Evolutionary conservation across 2,888 invertebrate genomes (phyloP), one percentile per base, ranked within the genome.

Genomic region (Eilema depressum): DNA sequence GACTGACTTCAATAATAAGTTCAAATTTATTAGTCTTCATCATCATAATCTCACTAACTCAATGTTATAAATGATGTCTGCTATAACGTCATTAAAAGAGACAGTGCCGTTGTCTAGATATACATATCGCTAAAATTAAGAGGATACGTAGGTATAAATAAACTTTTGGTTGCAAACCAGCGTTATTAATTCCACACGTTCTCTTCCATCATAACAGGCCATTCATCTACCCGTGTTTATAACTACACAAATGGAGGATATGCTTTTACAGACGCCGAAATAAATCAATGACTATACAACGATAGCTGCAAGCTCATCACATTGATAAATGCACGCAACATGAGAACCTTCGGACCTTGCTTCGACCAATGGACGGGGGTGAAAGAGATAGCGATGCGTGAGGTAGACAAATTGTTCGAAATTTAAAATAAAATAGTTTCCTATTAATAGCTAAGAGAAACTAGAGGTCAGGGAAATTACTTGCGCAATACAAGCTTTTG

Each of bases 271-370:
- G 91, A 89, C 90, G 85, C 28, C 81, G 83, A 78, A 71, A 91
- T 93, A 91, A 93, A 94, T 93, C 92, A 91, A 85, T 79, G 85
- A 80, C 83, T 79, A 79, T 82, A 81, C 83, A 73, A 76, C 85
- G 88, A 89, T 92, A 91, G 89, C 87, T 89, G 83, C 86, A 66
- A 85, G 83, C 89, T 90, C 89, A 92, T 92, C 90, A 89, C 87
- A 76, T 85, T 91, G 93, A 94, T 94, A 92, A 92, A 93, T 93
- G 92, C 85, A 83, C 82, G 89, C 83, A 89, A 91, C 88, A 75
- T 80, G 88, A 92, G 84, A 77, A 88, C 86, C 84, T 85, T 83
- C 83, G 85, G 77, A 85, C 85, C 85, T 37, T 14, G 37, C 3
- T 17, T 41, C 17, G 41, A 41, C 14, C 41, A 82, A 81, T 79